Base-by-base conservation (phyloP, 2,113 vertebrate genomes). In the Anarrhichthys ocellatus region DNA sequence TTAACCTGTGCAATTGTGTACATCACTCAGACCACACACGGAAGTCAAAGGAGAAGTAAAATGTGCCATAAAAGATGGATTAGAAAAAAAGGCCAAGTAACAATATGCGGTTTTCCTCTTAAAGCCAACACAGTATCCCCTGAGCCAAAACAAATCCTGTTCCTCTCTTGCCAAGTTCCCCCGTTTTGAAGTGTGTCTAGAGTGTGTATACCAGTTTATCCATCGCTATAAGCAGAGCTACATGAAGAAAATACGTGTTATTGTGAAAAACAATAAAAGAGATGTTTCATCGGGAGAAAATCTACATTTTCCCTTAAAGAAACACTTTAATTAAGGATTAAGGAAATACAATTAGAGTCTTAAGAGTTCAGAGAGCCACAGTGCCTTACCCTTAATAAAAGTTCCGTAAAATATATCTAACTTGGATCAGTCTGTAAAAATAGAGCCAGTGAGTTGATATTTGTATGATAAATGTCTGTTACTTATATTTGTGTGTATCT, bases 11-110 rank as follows among this genome's bases (percentile, higher is more conserved):
- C 42, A 65, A 76, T 38, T 78, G 44, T 73, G 44, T 65, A 20
- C n/a, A 52, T 18, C 40, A 32, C 15, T 56, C 62, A 29, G 81
- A 38, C 73, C 85, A 82, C 85, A 86, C 77, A 87, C 1, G 2
- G 2, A 54, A 18, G 17, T 64, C 18, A 52, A 56, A 68, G 36
- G 52, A 74, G 34, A 63, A 63, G 61, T 40, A 13, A 77, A 71
- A n/a, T 3, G 1, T 22, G 24, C 14, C 14, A 18, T 8, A 1
- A 29, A 38, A 11, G 24, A 72, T 14, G n/a, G n/a, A 52, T 18
- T 32, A 9, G 27, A 68, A 66, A 50, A 69, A 65, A 24, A 44
- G 22, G 17, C 48, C 36, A 20, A 22, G 5, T 17, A 42, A 48
- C 14, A 36, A 20, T 10, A 63, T 1, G n/a, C 34, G 32, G 46